Evolutionary conservation across 2,113 vertebrate genomes (phyloP).

Genomic region (Zosterops japonicus): DNA sequence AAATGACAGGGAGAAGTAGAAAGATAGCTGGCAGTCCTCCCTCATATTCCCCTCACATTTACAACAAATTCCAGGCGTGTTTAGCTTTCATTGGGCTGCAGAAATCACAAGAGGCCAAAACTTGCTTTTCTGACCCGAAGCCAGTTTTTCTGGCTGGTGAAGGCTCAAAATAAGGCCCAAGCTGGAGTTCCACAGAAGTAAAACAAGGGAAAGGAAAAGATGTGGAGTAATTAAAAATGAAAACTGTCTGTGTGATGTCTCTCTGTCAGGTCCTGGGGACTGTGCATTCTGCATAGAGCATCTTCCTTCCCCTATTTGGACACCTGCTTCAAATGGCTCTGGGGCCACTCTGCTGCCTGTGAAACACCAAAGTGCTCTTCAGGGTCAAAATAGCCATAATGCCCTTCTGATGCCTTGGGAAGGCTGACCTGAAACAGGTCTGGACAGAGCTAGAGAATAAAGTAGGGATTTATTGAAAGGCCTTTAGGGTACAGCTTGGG

Average conservation of each 20-base stretch:
- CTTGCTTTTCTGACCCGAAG: neutral
- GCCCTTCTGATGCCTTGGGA: neutral
- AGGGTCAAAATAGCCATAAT: neutral
- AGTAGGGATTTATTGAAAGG: too few relatives aligned
- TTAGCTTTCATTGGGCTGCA: neutral
- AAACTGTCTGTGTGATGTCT: neutral
- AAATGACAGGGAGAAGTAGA: neutral
- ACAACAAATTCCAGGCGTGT: neutral
- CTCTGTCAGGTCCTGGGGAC: neutral
- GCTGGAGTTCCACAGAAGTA: neutral
- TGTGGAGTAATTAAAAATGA: accelerated
- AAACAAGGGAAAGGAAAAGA: neutral
- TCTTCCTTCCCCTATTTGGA: neutral
- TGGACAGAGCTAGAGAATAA: too few relatives aligned
- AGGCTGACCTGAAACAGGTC: too few relatives aligned
- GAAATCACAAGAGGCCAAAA: neutral
- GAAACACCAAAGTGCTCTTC: neutral
- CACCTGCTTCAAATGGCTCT: neutral
- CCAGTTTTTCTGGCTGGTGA: neutral
- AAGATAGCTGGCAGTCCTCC: neutral
- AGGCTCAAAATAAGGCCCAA: neutral
- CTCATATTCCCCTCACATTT: neutral
- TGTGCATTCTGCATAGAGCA: neutral
- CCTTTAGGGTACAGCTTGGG: too few relatives aligned
- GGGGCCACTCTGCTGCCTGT: accelerated